Evolutionary conservation across 2,797 vertebrate species (phyloP).

Genomic region (Smutsia gigantea): DNA sequence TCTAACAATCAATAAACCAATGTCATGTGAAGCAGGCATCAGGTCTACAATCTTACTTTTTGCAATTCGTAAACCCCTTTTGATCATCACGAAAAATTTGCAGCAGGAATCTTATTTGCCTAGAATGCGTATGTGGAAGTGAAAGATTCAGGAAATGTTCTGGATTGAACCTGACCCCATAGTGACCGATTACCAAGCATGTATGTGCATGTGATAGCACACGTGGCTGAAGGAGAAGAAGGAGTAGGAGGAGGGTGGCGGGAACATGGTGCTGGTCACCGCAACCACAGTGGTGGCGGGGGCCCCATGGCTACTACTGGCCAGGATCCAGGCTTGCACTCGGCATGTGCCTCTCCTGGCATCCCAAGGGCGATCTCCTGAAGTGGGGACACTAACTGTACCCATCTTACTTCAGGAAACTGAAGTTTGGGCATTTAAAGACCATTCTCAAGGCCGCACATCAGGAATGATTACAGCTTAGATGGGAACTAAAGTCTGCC

Average conservation of each 20-base stretch:
- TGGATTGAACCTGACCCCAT: neutral
- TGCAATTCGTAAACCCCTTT: neutral
- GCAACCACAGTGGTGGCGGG: fast-evolving
- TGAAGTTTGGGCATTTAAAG: neutral
- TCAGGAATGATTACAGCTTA: neutral
- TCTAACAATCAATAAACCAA: neutral
- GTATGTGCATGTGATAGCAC: fast-evolving
- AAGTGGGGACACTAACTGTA: neutral
- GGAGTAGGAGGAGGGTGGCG: neutral
- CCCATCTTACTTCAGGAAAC: neutral
- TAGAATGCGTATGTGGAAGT: neutral
- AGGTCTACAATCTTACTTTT: neutral
- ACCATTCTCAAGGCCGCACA: neutral
- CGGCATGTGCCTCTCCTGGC: neutral
- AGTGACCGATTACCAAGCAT: neutral
- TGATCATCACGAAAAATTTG: neutral
- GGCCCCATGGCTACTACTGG: neutral
- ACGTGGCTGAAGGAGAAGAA: neutral
- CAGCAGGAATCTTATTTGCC: neutral
- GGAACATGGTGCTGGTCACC: fast-evolving
- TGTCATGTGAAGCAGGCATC: fast-evolving
- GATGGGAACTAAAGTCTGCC: neutral
- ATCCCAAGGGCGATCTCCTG: neutral
- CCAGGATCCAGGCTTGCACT: neutral
- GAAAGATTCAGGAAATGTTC: neutral